Percentiles rank a stretch among this genome's conserved stretches.
These are phyloP conservation scores for Kryptolebias marmoratus DNA, from an alignment of 2,113 vertebrate genomes.

Conservation along the genomic window DNA sequence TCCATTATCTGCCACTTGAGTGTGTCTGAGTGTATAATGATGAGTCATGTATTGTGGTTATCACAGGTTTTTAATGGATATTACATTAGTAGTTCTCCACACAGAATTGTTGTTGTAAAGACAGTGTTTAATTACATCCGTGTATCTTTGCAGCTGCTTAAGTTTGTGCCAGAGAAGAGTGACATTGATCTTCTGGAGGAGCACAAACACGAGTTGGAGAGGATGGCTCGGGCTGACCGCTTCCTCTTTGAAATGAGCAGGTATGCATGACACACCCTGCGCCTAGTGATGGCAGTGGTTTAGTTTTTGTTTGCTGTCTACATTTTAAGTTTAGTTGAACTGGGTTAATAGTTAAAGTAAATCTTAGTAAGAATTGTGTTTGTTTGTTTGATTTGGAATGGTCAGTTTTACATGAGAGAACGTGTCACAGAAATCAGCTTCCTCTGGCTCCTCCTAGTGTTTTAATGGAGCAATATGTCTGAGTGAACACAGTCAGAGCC, in stretches of 20 bases:
- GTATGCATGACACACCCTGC: slow-evolving; percentile 64
- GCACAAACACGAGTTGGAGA: slow-evolving; percentile 95
- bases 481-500: background rate
- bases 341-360: background rate
- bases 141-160: slow-evolving; percentile 85
- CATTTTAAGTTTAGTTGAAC: background rate
- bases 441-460: slow-evolving; percentile 5
- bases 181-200: slow-evolving; percentile 96
- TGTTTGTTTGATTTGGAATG: too few species aligned
- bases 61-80: background rate
- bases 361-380: background rate
- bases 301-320: background rate
- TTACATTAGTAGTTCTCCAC: background rate
- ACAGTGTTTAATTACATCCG: background rate
- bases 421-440: background rate
- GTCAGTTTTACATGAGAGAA: background rate
- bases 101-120: background rate
- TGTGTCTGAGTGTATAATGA: too few species aligned
- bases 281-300: background rate
- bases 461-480: background rate
- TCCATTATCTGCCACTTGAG: too few species aligned
- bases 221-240: slow-evolving; percentile 97
- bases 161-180: slow-evolving; percentile 95
- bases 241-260: slow-evolving; percentile 99
- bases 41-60: background rate